These are phyloP conservation scores for Nannospalax galili DNA, from an alignment of 2,113 vertebrate species.

Conservation along the genomic window DNA sequence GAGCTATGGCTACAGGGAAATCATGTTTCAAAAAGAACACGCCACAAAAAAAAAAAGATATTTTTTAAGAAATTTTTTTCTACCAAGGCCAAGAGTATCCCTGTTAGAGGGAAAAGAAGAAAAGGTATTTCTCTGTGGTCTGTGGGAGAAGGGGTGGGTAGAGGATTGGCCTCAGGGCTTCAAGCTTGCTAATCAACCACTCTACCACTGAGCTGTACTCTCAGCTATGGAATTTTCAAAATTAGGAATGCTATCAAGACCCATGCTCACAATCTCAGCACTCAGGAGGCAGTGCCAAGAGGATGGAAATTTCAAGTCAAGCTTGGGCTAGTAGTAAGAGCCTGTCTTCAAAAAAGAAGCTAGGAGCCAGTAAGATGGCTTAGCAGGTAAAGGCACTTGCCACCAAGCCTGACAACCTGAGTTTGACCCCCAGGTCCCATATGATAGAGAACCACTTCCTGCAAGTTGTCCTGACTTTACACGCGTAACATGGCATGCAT, in stretches of 20 bases:
- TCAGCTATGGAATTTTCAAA: constrained; percentile 29
- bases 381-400: background rate
- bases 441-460: too few relatives aligned
- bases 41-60: background rate
- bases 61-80: background rate
- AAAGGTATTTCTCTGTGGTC: background rate
- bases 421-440: too few relatives aligned
- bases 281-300: background rate
- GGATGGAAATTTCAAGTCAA: background rate
- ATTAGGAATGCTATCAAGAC: background rate
- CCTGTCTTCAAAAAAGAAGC: background rate
- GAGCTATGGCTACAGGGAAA: too few relatives aligned
- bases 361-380: too few relatives aligned
- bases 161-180: background rate
- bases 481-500: too few relatives aligned
- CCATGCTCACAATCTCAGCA: background rate
- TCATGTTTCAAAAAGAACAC: too few relatives aligned
- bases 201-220: background rate
- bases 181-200: background rate
- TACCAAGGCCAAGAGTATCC: constrained; percentile 38
- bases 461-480: too few relatives aligned
- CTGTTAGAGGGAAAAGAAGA: background rate
- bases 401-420: background rate
- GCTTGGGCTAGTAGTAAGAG: background rate
- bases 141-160: too few relatives aligned